These are phyloP conservation scores for Drosophila sproati DNA, from an alignment of 1,140 invertebrate species.

Conservation along the genomic window DNA sequence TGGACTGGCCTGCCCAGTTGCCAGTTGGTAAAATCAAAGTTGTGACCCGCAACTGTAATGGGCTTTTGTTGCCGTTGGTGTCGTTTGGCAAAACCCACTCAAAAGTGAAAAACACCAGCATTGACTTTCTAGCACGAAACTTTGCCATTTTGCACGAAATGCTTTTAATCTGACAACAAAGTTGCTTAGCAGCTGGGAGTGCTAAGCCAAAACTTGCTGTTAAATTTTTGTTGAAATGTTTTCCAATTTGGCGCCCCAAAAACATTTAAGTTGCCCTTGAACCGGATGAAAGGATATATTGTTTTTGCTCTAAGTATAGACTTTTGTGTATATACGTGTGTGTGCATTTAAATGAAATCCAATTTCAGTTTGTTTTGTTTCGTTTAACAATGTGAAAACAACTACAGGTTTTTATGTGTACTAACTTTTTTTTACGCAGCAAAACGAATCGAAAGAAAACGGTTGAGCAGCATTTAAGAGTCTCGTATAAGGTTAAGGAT, in stretches of 20 bases:
- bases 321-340: background rate
- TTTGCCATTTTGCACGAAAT: slow-evolving; percentile 60
- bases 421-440: background rate
- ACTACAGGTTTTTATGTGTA: background rate
- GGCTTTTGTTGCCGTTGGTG: slow-evolving; percentile 66
- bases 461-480: background rate
- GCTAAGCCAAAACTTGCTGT: slow-evolving; percentile 34
- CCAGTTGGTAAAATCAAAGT: slow-evolving; percentile 75
- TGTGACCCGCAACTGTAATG: slow-evolving; percentile 68
- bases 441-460: background rate
- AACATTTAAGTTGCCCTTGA: slow-evolving; percentile 72
- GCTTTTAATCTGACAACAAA: slow-evolving; percentile 78
- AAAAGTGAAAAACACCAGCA: slow-evolving; percentile 20
- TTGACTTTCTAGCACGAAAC: slow-evolving; percentile 60
- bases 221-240: slow-evolving; percentile 43
- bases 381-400: slow-evolving; percentile 27
- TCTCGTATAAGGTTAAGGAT: background rate
- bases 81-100: slow-evolving; percentile 39
- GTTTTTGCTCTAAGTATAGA: background rate
- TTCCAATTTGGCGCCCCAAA: slow-evolving; percentile 20
- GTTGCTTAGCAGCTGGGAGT: slow-evolving; percentile 39
- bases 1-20: no score
- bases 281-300: slow-evolving; percentile 31
- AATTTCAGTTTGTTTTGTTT: slow-evolving; percentile 51
- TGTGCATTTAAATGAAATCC: slow-evolving; percentile 43